A percentile compares a stretch with the other conserved stretches of the same genome.
Evolutionary conservation across 1,140 invertebrate genomes (phyloP).

Genomic region (Mercenaria mercenaria): DNA sequence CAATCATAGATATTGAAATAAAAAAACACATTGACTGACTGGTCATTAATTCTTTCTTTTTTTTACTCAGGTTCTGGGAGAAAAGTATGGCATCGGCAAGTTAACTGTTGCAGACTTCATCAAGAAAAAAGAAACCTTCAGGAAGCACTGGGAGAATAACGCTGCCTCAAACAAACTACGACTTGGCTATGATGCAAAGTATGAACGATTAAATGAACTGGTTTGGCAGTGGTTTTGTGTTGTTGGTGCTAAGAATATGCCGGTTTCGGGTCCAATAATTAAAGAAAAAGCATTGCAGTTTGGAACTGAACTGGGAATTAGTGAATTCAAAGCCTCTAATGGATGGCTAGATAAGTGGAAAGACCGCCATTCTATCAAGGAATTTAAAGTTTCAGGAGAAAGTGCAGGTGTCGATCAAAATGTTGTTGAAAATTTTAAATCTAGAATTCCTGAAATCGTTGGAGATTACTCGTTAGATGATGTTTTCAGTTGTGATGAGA

Average conservation of each 20-base stretch:
- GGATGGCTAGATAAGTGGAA: constrained; percentile 82
- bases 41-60: no score
- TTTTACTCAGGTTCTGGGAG: not conserved
- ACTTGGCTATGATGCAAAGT: not conserved
- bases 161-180: not conserved
- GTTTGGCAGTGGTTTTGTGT: constrained; percentile 59
- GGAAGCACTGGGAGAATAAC: constrained; percentile 41
- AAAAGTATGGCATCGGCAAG: constrained; percentile 18
- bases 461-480: constrained; percentile 4
- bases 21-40: no score
- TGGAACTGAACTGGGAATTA: constrained; percentile 71
- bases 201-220: constrained; percentile 27
- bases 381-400: constrained; percentile 63
- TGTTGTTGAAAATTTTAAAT: constrained; percentile 13
- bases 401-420: constrained; percentile 50
- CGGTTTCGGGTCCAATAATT: constrained; percentile 61
- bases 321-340: no score
- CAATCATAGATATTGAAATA: no score
- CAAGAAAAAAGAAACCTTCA: constrained; percentile 32
- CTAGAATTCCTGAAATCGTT: not conserved
- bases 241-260: constrained; percentile 45
- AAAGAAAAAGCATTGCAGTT: constrained; percentile 59
- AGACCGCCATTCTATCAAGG: constrained; percentile 69
- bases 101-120: constrained; percentile 29
- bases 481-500: constrained; percentile 76